Evolutionary conservation across 2,888 invertebrate species (phyloP), one percentile per base, ranked within the genome.

Genomic region (Drosophila antonietae): DNA sequence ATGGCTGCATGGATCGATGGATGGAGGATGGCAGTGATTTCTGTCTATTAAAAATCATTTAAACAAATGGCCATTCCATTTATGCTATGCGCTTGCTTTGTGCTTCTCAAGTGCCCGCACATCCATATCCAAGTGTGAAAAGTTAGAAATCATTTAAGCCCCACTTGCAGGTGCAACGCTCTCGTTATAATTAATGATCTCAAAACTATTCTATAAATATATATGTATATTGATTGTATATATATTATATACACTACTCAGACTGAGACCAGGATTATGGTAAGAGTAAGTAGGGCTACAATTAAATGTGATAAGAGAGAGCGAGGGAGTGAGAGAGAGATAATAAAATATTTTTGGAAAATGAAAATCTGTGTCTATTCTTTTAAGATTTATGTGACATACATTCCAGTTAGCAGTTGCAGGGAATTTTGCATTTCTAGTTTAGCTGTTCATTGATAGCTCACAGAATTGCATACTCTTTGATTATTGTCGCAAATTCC

Each of bases 41-140:
- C 73, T 75, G 80, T 83, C 79, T 85, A 90, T 90, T 89, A 88
- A 90, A 89, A 78, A 79, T 58, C 85, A 83, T 88, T 90, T 89
- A 83, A 89, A 80, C 68, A 83, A 90, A 89, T 89, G 79, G 52
- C 58, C 47, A n/a, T 35, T 51, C 15, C 66, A 63, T 53, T 73
- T 69, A 39, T 49, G 20, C 37, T 10, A 14, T 52, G 35, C 33
- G 9, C 46, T 35, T 23, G 58, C 31, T 53, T 63, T 39, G 49
- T 51, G 20, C 12, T 31, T 8, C 55, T 49, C 44, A 14, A 61
- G 56, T 35, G n/a, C 31, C 44, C 35, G 8, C 12, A 18, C 61
- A 46, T 41, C 31, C 28, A 6, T 35, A 15, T 31, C 20, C 35
- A 59, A 49, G 65, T 70, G 65, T 75, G 66, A 57, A 75, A 53